Percentiles rank a stretch among this genome's conserved stretches.
Conservation (phyloP, 1,140 invertebrate species). For the Aporrectodea caliginosa region DNA sequence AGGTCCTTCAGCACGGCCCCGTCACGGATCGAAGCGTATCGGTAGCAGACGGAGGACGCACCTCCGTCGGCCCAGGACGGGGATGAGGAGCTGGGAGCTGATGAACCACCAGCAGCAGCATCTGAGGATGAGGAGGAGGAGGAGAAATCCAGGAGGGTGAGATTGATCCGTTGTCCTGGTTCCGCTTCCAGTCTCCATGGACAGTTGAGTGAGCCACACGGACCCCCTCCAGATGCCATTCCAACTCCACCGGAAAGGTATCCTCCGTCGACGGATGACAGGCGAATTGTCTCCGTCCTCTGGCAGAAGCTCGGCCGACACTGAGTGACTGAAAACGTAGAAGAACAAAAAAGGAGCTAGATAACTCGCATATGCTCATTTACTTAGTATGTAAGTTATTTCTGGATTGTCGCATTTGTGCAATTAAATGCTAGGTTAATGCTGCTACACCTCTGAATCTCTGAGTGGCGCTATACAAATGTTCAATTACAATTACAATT, state of each 20-base stretch:
- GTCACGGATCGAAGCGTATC: conserved; percentile 5
- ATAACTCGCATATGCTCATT: too few species aligned
- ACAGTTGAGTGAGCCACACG: not conserved
- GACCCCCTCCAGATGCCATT: not conserved
- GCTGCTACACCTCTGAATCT: too few species aligned
- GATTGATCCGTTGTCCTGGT: conserved; percentile 2
- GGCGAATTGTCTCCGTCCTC: not conserved
- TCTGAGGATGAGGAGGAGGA: too few species aligned
- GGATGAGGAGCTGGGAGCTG: too few species aligned
- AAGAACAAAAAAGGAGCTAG: not conserved
- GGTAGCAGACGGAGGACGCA: not conserved
- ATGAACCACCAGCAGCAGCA: too few species aligned
- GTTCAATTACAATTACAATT: too few species aligned
- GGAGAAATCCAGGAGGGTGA: conserved; percentile 10
- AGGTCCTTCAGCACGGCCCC: not conserved
- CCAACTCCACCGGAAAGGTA: not conserved
- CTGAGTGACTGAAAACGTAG: not conserved
- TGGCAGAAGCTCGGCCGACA: not conserved
- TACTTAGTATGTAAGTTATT: too few species aligned
- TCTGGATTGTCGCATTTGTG: too few species aligned
- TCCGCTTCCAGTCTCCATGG: not conserved
- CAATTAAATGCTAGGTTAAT: too few species aligned
- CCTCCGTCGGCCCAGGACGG: too few species aligned
- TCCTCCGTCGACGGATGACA: not conserved
- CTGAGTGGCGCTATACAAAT: too few species aligned